Base-by-base conservation (phyloP, 2,888 invertebrate genomes). In the Rhamphomyia laevipes region DNA sequence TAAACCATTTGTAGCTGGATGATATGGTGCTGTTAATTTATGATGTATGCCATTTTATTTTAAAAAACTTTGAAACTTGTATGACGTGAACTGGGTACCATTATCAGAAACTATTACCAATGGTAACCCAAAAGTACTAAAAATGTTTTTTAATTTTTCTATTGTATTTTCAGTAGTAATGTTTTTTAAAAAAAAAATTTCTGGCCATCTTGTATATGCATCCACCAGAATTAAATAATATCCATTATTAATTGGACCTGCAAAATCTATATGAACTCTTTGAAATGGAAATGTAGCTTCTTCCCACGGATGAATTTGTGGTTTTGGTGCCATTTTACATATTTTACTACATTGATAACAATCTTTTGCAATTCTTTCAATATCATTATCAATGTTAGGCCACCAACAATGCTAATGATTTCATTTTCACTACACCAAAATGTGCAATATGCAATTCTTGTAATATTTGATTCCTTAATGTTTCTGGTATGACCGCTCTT, bases 191-290 rank as follows among this genome's bases (percentile, higher is more conserved):
- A 51, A 43, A 51, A 57, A 50, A 40, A 66, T 61, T 55, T 72
- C 69, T 2, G 63, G 59, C 68, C 68, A 73, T 51, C 71, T 73
- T 0, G 67, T 66, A 52, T 59, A 60, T 11, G 66, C 58, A 53
- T 72, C 70, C 3, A 66, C 61, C 11, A 70, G 53, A n/a, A 71
- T 53, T 7, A 68, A 51, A 46, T 63, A 65, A 41, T 54, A 54
- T 13, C 33, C 33, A 13, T 13, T 13, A 13, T 33, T 33, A 13
- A 33, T 33, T 33, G 46, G 40, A n/a, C 46, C 46, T 63, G 47
- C 45, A 21, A 50, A 52, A 35, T 56, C 56, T n/a, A 53, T 23
- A 50, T 53, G 57, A 13, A 58, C 48, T 47, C 56, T 51, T 27
- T 56, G 41, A 45, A 52, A 58, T 16, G 56, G 56, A 17, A 48